These are phyloP conservation scores for Chaetorhynchus papuensis DNA, from an alignment of 2,113 vertebrate genomes.

Conservation along the genomic window DNA sequence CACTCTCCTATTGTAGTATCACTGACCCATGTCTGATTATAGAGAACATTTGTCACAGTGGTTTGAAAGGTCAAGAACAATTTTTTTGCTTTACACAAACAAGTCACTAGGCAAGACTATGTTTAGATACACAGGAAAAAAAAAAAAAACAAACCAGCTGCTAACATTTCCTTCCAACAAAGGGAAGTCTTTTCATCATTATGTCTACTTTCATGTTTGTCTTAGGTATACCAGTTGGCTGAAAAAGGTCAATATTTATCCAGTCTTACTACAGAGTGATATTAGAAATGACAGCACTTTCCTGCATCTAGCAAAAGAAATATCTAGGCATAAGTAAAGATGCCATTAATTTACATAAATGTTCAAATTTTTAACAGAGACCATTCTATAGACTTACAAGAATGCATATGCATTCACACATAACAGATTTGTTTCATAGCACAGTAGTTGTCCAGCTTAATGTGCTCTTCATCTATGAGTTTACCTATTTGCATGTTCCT, in stretches of 20 bases:
- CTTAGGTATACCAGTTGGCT: not conserved
- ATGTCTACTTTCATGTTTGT: not conserved
- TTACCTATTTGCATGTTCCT: accelerated
- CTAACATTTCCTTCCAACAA: not conserved
- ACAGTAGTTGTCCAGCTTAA: not conserved
- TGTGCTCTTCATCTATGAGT: not conserved
- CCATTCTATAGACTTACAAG: not conserved
- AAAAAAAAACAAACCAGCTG: not conserved
- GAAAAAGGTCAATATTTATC: not conserved
- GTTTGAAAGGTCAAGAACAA: conserved; percentile 24
- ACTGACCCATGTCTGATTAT: not conserved
- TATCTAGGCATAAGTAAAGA: not conserved
- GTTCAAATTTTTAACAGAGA: not conserved
- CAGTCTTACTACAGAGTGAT: not conserved
- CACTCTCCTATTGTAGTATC: not conserved
- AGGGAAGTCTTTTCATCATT: not conserved
- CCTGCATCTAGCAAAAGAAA: not conserved
- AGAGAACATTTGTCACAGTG: not conserved
- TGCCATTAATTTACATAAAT: not conserved
- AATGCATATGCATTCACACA: not conserved
- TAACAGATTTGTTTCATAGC: not conserved
- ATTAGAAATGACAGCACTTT: not conserved
- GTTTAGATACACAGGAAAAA: not conserved
- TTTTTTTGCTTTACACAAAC: not conserved
- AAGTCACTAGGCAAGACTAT: not conserved